phyloP scores from a whole-genome alignment of 2,888 invertebrate species.

The Phorcus lineatus region DNA sequence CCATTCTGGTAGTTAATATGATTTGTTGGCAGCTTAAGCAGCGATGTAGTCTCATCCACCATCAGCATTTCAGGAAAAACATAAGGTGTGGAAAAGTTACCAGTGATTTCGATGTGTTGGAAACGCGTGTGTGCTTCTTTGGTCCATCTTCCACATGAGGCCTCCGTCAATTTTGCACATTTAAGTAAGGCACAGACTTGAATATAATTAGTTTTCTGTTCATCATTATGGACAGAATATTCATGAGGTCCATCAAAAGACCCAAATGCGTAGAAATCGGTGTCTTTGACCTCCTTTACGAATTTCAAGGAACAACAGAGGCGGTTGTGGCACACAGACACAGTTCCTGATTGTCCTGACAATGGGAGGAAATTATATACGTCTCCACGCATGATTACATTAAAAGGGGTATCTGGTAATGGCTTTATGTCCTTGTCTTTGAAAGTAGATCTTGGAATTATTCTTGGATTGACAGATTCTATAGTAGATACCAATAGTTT shows the following conservation, averaged over 20 bases:
- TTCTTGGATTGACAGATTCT: slow-evolving; percentile 20
- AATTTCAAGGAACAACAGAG: slow-evolving; percentile 58
- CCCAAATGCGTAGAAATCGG: slow-evolving; percentile 57
- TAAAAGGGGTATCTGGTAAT: slow-evolving; percentile 28
- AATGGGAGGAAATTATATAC: slow-evolving; percentile 50
- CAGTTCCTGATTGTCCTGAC: slow-evolving; percentile 25
- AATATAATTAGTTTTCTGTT: slow-evolving; percentile 46
- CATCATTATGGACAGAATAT: slow-evolving; percentile 41
- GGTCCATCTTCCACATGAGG: slow-evolving; percentile 47
- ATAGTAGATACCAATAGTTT: slow-evolving; percentile 47
- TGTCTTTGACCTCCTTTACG: not conserved
- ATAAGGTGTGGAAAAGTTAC: slow-evolving; percentile 44
- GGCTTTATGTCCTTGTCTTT: not conserved
- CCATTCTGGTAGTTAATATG: slow-evolving; percentile 38
- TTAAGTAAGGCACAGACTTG: slow-evolving; percentile 58
- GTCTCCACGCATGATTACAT: slow-evolving; percentile 48
- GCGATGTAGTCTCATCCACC: slow-evolving; percentile 23
- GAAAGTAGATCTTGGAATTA: no score
- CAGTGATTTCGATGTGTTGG: slow-evolving; percentile 37
- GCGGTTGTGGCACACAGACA: slow-evolving; percentile 52
- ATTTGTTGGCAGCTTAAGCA: slow-evolving; percentile 32
- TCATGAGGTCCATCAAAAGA: slow-evolving; percentile 63
- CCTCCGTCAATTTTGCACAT: slow-evolving; percentile 42
- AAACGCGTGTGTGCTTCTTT: slow-evolving; percentile 44
- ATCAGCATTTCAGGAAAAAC: slow-evolving; percentile 55